Conservation (phyloP, 2,888 invertebrate species). For the Teleogryllus oceanicus region DNA sequence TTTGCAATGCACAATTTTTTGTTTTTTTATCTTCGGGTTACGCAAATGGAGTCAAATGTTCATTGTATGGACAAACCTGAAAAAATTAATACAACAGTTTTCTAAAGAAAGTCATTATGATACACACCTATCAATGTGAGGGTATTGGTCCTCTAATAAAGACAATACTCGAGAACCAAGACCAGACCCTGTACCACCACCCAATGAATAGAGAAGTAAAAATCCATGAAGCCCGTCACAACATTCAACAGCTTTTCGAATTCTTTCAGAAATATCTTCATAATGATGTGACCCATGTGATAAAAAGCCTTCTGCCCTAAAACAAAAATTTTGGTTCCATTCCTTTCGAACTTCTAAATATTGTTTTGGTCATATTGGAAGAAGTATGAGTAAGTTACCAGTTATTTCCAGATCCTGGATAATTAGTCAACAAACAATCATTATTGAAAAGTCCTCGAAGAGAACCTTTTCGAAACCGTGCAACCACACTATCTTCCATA, state of each 20-base stretch:
- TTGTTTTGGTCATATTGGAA: neutral
- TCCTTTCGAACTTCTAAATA: no score
- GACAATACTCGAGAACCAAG: constrained; percentile 52
- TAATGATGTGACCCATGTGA: constrained; percentile 51
- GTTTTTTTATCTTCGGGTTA: no score
- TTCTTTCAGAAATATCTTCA: constrained; percentile 47
- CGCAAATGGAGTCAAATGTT: no score
- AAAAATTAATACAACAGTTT: no score
- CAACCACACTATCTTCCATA: constrained; percentile 57
- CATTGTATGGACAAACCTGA: no score
- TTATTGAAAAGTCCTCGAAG: constrained; percentile 51
- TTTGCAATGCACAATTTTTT: no score
- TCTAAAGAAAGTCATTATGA: neutral
- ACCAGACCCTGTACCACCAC: constrained; percentile 58
- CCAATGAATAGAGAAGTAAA: constrained; percentile 53
- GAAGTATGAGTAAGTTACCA: constrained; percentile 44
- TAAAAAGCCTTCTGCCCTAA: constrained; percentile 54
- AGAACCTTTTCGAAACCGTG: constrained; percentile 49
- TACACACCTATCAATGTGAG: constrained; percentile 51
- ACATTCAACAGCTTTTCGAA: constrained; percentile 50
- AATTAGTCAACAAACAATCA: constrained; percentile 51
- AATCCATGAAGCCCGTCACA: constrained; percentile 56
- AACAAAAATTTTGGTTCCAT: neutral
- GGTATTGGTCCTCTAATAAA: constrained; percentile 50
- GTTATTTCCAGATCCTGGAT: constrained; percentile 57